Base-by-base conservation (phyloP, 2,113 vertebrate genomes). In the Penelope pileata region DNA sequence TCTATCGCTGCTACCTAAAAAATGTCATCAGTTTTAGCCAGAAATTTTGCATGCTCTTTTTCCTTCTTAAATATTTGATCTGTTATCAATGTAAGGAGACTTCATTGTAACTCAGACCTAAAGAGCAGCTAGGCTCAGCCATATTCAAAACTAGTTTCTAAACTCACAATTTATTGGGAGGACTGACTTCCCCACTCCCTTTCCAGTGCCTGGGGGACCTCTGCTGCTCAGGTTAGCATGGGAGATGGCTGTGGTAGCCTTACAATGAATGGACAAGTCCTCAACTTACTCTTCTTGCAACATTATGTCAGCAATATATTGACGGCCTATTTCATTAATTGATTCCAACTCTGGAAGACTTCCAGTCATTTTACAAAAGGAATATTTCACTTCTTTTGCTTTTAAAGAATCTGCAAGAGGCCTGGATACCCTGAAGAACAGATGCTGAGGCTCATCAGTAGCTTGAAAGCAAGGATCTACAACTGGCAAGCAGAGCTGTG, bases 401-500 rank as follows among this genome's bases (percentile, higher is more conserved):
- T 93, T 94, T 84, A 84, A 88, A 92, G 64, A 64, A 84, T 90
- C 66, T 86, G 36, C 27, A 73, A 93, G 54, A 38, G 58, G 15
- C 36, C 29, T 56, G 59, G 60, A 19, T 90, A 60, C 48, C 66
- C 66, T 82, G 66, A 91, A 96, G 87, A 91, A 73, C 90, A 95
- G 90, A 95, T 91, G 83, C 36, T 75, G 51, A 83, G 23, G 7
- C 66, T 91, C 92, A 84, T 75, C 91, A 72, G 80, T 86, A 91
- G 77, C 91, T 84, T 91, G 77, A 94, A 97, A 95, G n/a, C 38
- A 81, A 76, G 62, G 68, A 96, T 48, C 45, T 83, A 73, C 58
- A 76, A 73, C 69, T 93, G 90, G 69, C 90, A 97, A 54, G 42
- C 60, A 88, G 60, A 91, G 45, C 24, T 90, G 48, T 83, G 43